Conservation (phyloP, 2,113 vertebrate genomes). For the Actinemys pallida region DNA sequence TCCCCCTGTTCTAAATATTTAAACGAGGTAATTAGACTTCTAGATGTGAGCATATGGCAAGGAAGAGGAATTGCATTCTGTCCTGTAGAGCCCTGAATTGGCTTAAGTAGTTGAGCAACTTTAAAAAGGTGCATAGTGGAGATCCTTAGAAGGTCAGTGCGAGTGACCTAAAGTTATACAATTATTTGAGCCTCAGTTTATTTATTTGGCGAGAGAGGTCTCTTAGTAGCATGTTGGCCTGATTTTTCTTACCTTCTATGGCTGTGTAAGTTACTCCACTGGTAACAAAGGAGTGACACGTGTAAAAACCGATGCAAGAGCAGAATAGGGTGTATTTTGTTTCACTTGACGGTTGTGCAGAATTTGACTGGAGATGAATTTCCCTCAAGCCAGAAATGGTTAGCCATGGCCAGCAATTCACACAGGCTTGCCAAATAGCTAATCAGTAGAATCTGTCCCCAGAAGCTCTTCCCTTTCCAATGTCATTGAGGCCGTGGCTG, state of each 20-base stretch:
- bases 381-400: not conserved
- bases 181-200: accelerated
- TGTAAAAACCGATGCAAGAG: not conserved
- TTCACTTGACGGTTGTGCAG: not conserved
- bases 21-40: not conserved
- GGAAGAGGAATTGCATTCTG: not conserved
- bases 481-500: accelerated
- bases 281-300: not conserved
- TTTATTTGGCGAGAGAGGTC: not conserved
- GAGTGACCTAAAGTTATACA: not conserved
- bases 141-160: not conserved
- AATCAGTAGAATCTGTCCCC: not conserved
- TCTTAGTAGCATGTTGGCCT: not conserved
- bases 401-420: not conserved
- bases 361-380: not conserved
- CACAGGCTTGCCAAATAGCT: not conserved
- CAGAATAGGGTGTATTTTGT: not conserved
- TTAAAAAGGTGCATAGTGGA: not conserved
- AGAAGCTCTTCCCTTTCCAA: not conserved
- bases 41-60: conserved; percentile 15
- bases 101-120: not conserved
- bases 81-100: not conserved
- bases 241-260: not conserved
- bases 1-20: not conserved
- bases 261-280: not conserved